Evolutionary conservation across 2,888 invertebrate genomes (phyloP).

Genomic region (Folsomia candida): DNA sequence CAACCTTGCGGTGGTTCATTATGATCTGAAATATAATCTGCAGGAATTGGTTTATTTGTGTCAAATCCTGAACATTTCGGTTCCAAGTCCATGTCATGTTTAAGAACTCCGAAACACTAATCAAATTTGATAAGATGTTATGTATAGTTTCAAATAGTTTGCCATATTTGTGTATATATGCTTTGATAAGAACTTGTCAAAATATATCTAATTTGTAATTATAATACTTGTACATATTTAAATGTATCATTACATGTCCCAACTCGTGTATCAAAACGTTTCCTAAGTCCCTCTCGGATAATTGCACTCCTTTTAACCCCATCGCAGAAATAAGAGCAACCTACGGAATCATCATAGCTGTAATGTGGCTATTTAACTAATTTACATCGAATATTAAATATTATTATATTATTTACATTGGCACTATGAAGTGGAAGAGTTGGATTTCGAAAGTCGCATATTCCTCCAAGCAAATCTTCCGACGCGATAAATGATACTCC

Average conservation of each 20-base stretch:
- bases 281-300: constrained; percentile 2
- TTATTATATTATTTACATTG: too few relatives aligned
- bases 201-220: too few relatives aligned
- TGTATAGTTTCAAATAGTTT: too few relatives aligned
- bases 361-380: too few relatives aligned
- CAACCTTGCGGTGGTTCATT: not conserved
- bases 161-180: too few relatives aligned
- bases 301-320: not conserved
- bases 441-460: constrained; percentile 8
- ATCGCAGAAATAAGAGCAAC: not conserved
- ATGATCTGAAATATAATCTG: not conserved
- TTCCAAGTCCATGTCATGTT: constrained; percentile 9
- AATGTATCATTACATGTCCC: too few relatives aligned
- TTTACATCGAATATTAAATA: too few relatives aligned
- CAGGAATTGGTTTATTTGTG: not conserved
- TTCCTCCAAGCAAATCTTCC: not conserved
- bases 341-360: too few relatives aligned
- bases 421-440: not conserved
- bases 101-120: constrained; percentile 4
- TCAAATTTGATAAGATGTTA: too few relatives aligned
- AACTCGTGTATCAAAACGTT: not conserved
- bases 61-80: constrained; percentile 3
- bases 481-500: constrained; percentile 1
- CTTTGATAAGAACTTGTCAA: too few relatives aligned
- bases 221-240: too few relatives aligned